A percentile compares a stretch with the other conserved stretches of the same genome.
Evolutionary conservation across 2,888 invertebrate species (phyloP).

Genomic region (Parnassius orleans): DNA sequence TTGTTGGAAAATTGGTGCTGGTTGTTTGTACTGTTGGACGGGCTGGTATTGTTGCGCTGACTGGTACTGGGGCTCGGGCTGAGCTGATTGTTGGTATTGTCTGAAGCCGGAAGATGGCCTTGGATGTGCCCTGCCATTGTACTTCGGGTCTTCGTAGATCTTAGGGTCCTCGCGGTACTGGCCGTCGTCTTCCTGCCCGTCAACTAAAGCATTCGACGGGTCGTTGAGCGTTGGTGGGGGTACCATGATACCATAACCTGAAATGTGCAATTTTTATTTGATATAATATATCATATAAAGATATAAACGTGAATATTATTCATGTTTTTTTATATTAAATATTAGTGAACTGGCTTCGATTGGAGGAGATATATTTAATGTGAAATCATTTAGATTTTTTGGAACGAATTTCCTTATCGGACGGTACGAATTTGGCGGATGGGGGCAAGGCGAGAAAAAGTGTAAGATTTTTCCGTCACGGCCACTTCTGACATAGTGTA

Average conservation of each 20-base stretch:
- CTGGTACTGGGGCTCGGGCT: constrained; percentile 37
- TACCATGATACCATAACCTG: constrained; percentile 86
- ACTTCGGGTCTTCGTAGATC: constrained; percentile 87
- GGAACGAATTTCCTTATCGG: too few relatives aligned
- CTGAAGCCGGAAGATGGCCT: constrained; percentile 46
- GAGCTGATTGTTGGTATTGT: constrained; percentile 51
- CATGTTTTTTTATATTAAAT: too few relatives aligned
- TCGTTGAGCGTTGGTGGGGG: constrained; percentile 88
- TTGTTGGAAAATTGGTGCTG: constrained; percentile 27
- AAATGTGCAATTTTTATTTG: constrained; percentile 32
- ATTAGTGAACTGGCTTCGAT: too few relatives aligned
- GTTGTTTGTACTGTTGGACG: constrained; percentile 36
- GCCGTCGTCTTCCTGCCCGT: constrained; percentile 89
- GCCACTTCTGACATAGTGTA: too few relatives aligned
- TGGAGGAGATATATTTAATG: too few relatives aligned
- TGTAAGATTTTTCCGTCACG: too few relatives aligned
- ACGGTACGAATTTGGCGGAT: too few relatives aligned
- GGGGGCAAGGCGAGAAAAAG: too few relatives aligned
- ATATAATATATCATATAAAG: too few relatives aligned
- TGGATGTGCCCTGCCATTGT: constrained; percentile 61
- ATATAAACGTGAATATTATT: too few relatives aligned
- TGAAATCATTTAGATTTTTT: too few relatives aligned
- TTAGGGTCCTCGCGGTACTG: constrained; percentile 92
- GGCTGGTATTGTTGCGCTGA: constrained; percentile 41
- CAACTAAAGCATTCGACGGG: constrained; percentile 74